These are phyloP conservation scores for Phyto melanocephala DNA, from an alignment of 2,888 invertebrate genomes.

Conservation along the genomic window DNA sequence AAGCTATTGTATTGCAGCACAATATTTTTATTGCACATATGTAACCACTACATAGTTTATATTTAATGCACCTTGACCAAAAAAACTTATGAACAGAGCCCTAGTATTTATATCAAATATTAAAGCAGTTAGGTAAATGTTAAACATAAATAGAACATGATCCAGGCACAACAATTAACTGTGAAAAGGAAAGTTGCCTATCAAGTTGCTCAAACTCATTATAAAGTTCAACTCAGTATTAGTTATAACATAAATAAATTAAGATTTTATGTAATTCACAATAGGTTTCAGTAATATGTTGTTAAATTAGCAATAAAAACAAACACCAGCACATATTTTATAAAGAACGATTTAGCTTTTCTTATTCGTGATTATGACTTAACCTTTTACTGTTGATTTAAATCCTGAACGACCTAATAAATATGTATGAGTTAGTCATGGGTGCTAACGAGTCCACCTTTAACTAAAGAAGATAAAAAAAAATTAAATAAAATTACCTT, in stretches of 20 bases:
- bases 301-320: neutral
- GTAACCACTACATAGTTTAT: no score
- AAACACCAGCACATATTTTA: neutral
- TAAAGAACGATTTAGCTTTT: neutral
- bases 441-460: constrained; percentile 24
- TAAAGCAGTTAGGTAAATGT: no score
- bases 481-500: neutral
- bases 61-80: no score
- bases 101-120: no score
- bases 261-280: neutral
- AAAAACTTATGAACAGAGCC: no score
- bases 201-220: neutral
- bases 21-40: no score
- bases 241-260: neutral
- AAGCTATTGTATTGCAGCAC: no score
- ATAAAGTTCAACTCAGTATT: neutral
- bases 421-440: neutral
- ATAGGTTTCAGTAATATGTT: neutral
- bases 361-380: constrained; percentile 7
- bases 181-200: neutral
- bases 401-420: constrained; percentile 7
- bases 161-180: no score
- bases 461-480: neutral
- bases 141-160: no score
- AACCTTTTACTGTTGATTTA: constrained; percentile 1